Base-by-base conservation (phyloP, 2,888 invertebrate genomes). In the Agriopis marginaria region DNA sequence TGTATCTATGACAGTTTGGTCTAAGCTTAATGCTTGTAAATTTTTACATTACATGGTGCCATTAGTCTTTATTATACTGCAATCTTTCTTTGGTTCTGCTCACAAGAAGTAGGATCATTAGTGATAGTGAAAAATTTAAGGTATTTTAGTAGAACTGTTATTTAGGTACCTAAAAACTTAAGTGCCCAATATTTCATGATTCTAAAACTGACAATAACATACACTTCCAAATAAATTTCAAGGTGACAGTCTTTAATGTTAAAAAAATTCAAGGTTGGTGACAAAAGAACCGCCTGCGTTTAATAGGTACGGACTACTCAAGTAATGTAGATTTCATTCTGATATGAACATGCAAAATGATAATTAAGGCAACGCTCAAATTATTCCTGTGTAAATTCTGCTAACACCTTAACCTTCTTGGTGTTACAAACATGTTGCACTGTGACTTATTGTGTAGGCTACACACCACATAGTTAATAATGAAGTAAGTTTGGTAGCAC, bases 241-340 rank as follows among this genome's bases (percentile, higher is more conserved):
- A 76, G 73, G 75, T 23, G 17, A 23, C 17, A 1, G 17, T 72
- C 67, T 71, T 68, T 70, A 55, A 58, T 70, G 66, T 70, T 68
- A 66, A 68, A 64, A 68, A 64, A 62, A 63, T 71, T 72, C 75
- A 76, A 76, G 76, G 76, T 70, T 68, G 56, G 17, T 47, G 44
- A 71, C 74, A 74, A 74, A 68, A 63, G 68, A 68, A 12, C 49
- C 50, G 40, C 44, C 54, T 59, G 58, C 14, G 17, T 55, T 42
- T 55, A 14, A 40, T 42, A 40, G 0, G 14, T 42, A 42, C 17
- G 14, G 0, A 40, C 7, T 40, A 42, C 7, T 40, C 9, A 14
- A 10, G 14, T 55, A 55, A 14, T 55, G 14, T n/a, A 55, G 40
- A 53, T 53, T 63, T 42, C 9, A 45, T 51, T 58, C 5, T 1